Percentiles rank a stretch among this genome's conserved stretches.
These are phyloP conservation scores for Seladonia tumulorum DNA, from an alignment of 2,888 invertebrate species.

Conservation along the genomic window DNA sequence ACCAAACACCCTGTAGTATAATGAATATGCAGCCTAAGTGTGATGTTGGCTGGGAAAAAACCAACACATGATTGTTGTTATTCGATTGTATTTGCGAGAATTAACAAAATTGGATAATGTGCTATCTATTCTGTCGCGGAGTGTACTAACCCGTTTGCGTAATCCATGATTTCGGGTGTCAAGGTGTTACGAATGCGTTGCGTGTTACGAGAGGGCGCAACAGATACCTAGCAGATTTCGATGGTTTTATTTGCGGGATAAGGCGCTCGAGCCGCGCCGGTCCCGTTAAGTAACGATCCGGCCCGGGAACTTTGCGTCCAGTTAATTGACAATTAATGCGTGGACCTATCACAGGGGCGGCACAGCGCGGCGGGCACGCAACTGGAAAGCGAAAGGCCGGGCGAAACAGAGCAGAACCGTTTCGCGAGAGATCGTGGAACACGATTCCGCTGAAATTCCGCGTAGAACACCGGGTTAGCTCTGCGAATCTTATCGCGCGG, in stretches of 20 bases:
- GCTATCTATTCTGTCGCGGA: too few relatives aligned
- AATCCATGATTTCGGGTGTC: not conserved
- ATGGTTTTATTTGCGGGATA: constrained; percentile 10
- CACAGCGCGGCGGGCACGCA: constrained; percentile 28
- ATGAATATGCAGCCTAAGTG: too few relatives aligned
- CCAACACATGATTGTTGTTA: too few relatives aligned
- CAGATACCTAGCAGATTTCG: not conserved
- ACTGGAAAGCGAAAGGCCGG: constrained; percentile 73
- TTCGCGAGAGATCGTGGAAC: constrained; percentile 66
- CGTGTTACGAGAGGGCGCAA: not conserved
- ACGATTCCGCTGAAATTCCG: constrained; percentile 38
- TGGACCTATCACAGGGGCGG: constrained; percentile 22
- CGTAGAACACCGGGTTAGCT: constrained; percentile 54
- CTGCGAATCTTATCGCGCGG: constrained; percentile 47
- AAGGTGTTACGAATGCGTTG: not conserved
- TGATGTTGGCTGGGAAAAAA: too few relatives aligned
- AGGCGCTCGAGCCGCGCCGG: not conserved
- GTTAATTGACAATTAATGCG: constrained; percentile 63
- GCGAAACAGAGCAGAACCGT: constrained; percentile 68
- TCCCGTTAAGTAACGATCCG: constrained; percentile 39
- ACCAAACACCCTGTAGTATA: too few relatives aligned
- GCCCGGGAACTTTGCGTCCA: not conserved
- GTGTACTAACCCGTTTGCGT: not conserved
- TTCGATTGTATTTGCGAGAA: too few relatives aligned
- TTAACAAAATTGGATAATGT: too few relatives aligned